Evolutionary conservation across 2,888 invertebrate species (phyloP), one percentile per base, ranked within the genome.

Genomic region (Amphiduros pacificus): DNA sequence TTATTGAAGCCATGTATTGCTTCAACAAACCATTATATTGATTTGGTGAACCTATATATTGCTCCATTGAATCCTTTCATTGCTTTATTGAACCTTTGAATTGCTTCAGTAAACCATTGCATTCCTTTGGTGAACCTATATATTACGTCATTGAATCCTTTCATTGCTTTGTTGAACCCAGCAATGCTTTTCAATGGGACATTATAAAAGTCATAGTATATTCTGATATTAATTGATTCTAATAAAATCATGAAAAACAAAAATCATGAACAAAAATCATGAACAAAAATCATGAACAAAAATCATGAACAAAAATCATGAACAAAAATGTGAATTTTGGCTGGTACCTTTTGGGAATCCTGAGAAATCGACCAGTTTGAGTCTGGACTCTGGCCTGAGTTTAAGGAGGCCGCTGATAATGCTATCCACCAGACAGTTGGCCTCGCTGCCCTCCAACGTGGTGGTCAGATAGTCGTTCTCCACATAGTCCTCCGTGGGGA

Each of bases 281-380:
- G n/a, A n/a, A n/a, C n/a, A n/a, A n/a, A n/a, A n/a, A n/a, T n/a
- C n/a, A n/a, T n/a, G n/a, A n/a, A n/a, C n/a, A n/a, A n/a, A n/a
- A n/a, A n/a, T n/a, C n/a, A n/a, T n/a, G n/a, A n/a, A n/a, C n/a
- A n/a, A n/a, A n/a, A n/a, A n/a, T n/a, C n/a, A n/a, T n/a, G n/a
- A n/a, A n/a, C n/a, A n/a, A n/a, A n/a, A n/a, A n/a, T n/a, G n/a
- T n/a, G n/a, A n/a, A n/a, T n/a, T n/a, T n/a, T n/a, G n/a, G n/a
- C n/a, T n/a, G 6, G n/a, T 32, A 76, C 77, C 77, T 64, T 73
- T 72, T 36, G 69, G 68, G 58, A 77, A 77, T n/a, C 74, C 72
- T 5, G 73, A 69, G 55, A 77, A 73, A 61, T 77, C 76, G 51
- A 76, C 62, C 24, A 63, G 57, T 60, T 65, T 69, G 20, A 77